Evolutionary conservation across 2,113 vertebrate species (phyloP).

Genomic region (Pica pica): DNA sequence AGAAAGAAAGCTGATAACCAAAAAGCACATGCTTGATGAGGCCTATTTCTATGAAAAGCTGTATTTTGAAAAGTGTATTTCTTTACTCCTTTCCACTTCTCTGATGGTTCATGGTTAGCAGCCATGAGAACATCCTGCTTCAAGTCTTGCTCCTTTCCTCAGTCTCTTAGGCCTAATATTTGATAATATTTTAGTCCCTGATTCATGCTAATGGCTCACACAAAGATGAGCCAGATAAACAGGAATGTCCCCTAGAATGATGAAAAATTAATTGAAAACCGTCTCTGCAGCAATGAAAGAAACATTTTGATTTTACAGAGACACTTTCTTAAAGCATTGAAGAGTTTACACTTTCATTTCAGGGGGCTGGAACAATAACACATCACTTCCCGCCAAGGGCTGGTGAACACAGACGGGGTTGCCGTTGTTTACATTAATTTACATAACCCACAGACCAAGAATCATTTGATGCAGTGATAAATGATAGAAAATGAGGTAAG

Average conservation of each 20-base stretch:
- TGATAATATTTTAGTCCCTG: neutral
- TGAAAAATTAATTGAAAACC: neutral
- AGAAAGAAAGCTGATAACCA: neutral
- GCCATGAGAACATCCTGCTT: neutral
- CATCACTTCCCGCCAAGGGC: neutral
- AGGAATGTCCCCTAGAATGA: accelerated
- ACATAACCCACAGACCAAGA: neutral
- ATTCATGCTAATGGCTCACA: neutral
- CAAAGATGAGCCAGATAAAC: neutral
- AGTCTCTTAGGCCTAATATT: neutral
- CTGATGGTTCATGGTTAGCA: neutral
- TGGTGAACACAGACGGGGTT: neutral
- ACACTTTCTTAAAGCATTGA: neutral
- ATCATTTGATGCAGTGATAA: neutral
- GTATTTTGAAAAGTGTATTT: neutral
- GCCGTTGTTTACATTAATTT: neutral
- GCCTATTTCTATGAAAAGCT: neutral
- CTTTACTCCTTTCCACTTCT: neutral
- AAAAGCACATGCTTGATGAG: neutral
- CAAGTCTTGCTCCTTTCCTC: neutral
- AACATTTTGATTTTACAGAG: neutral
- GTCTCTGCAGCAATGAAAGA: neutral
- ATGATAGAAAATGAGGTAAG: neutral
- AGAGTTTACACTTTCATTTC: neutral
- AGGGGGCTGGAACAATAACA: neutral